A percentile compares a stretch with the other conserved stretches of the same genome.
phyloP scores from a whole-genome alignment of 2,888 invertebrate species.

The Microctonus aethiopoides region DNA sequence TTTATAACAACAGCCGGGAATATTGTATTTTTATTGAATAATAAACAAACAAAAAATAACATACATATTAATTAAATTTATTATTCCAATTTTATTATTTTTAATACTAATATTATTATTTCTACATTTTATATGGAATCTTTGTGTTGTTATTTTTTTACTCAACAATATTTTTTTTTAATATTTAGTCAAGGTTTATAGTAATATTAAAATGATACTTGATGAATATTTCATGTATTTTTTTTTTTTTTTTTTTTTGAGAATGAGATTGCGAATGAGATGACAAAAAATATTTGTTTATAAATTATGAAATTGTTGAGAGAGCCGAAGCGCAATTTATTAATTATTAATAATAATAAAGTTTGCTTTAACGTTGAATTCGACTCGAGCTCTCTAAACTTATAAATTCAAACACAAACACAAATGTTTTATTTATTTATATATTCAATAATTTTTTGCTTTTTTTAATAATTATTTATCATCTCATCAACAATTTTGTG shows the following conservation, averaged over 20 bases:
- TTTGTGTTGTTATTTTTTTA: too few species aligned
- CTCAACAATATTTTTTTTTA: too few species aligned
- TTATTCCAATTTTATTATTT: not conserved
- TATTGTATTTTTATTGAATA: not conserved
- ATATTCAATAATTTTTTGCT: too few species aligned
- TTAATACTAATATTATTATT: not conserved
- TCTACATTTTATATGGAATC: too few species aligned
- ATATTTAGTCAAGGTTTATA: too few species aligned
- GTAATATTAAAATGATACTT: too few species aligned
- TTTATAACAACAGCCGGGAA: not conserved
- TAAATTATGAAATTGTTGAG: too few species aligned
- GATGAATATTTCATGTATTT: too few species aligned
- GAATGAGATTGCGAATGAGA: not conserved
- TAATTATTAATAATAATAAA: too few species aligned
- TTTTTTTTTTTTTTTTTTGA: not conserved
- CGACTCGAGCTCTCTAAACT: conserved; percentile 23
- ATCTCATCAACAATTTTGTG: not conserved
- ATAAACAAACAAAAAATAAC: too few species aligned
- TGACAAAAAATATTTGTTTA: not conserved
- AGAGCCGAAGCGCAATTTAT: conserved; percentile 35
- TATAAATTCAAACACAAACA: not conserved
- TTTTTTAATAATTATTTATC: too few species aligned
- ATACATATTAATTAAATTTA: too few species aligned
- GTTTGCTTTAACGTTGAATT: conserved; percentile 35
- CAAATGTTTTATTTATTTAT: not conserved